These are phyloP conservation scores for Megaceryle maxima DNA, from an alignment of 2,113 vertebrate species.

Conservation along the genomic window DNA sequence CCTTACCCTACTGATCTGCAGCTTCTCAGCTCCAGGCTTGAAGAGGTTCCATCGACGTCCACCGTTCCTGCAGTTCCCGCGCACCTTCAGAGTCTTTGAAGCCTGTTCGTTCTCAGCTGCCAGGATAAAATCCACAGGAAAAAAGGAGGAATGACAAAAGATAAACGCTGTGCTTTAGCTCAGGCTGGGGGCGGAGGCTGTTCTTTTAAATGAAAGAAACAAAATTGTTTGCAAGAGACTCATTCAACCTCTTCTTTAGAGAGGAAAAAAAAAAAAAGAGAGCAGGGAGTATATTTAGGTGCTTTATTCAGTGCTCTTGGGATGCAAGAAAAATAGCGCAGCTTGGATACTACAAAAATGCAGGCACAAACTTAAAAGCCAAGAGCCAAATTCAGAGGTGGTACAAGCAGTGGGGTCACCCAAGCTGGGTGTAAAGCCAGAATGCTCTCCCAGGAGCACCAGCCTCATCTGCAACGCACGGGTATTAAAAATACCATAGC, in stretches of 20 bases:
- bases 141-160: constrained; percentile 49
- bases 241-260: constrained; percentile 56
- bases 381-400: background rate
- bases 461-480: background rate
- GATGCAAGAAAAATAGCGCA: background rate
- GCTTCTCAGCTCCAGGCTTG: constrained; percentile 83
- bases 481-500: background rate
- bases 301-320: constrained; percentile 49
- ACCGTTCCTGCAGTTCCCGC: constrained; percentile 70
- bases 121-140: constrained; percentile 40
- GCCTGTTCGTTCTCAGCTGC: constrained; percentile 69
- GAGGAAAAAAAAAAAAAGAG: background rate
- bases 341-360: constrained; percentile 1
- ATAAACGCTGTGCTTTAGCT: constrained; percentile 63
- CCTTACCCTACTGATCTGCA: constrained; percentile 86
- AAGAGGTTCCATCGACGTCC: constrained; percentile 74
- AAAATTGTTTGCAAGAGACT: constrained; percentile 69
- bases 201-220: constrained; percentile 64
- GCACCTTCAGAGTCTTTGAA: constrained; percentile 73
- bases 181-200: constrained; percentile 66
- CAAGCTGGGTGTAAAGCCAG: background rate
- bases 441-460: background rate
- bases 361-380: background rate
- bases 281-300: constrained; percentile 46
- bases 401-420: background rate